Evolutionary conservation across 2,888 invertebrate species (phyloP), one percentile per base, ranked within the genome.

Genomic region (Tuberolachnus salignus): DNA sequence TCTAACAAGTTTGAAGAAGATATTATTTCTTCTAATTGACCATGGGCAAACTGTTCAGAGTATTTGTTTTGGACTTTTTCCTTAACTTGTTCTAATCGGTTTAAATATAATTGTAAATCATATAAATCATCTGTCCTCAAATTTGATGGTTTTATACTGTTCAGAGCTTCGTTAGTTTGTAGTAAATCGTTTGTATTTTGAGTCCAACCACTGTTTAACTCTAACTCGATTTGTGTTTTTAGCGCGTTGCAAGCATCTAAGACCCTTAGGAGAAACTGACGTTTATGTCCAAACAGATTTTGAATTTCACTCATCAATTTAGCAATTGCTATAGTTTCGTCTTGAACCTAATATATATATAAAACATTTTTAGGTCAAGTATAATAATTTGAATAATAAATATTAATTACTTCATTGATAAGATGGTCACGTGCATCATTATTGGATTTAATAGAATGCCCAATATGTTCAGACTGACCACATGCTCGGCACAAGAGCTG

Each of bases 171-270:
- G 81, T 89, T 88, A 81, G 91, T 87, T 84, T 91, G 91, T 84
- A 89, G 88, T 69, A 78, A 78, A 61, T 78, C 78, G n/a, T 78
- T 78, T 34, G 78, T 78, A 69, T 78, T 78, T 42, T 78, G 78
- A 49, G 78, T 78, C 78, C 78, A 78, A 83, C 91, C 91, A 83
- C 89, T 90, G 82, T 90, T 89, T 82, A 92, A 87, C 84, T 92
- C 92, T 69, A 91, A 90, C 86, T 92, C 92, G 70, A 92, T 90
- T 86, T 91, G 91, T 80, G 91, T 89, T 85, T 92, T 92, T 67
- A 92, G 85, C 81, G 91, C 90, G 66, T 91, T 90, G 85, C 92
- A 91, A 55, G 92, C 91, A 84, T 92, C 92, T 81, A 91, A 87
- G 69, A 92, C 90, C 84, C 91, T 91, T 81, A 91, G 87, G 82